Conservation (phyloP, 2,113 vertebrate species). For the Sylvia atricapilla region DNA sequence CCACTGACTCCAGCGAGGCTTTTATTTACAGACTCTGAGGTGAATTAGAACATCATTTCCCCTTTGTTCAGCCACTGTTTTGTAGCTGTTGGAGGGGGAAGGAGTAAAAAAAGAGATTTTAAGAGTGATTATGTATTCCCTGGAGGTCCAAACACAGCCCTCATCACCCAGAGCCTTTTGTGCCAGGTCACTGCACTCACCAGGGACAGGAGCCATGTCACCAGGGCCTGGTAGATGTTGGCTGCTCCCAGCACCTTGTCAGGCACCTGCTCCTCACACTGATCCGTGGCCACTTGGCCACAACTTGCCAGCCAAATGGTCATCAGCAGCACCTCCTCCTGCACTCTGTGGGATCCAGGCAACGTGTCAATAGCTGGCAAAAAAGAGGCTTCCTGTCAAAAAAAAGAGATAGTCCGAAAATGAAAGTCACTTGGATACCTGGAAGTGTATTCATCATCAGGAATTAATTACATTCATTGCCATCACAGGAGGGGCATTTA, state of each 20-base stretch:
- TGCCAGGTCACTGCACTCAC: constrained; percentile 52
- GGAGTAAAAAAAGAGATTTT: background rate
- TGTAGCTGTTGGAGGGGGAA: background rate
- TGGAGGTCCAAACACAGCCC: background rate
- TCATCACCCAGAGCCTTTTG: background rate
- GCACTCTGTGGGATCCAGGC: background rate
- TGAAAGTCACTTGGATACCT: background rate
- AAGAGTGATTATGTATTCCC: background rate
- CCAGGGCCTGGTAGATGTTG: constrained; percentile 62
- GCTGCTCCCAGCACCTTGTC: constrained; percentile 8
- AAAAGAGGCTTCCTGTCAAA: constrained; percentile 70
- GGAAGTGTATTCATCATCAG: background rate
- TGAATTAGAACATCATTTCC: background rate
- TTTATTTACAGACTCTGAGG: background rate
- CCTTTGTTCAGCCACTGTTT: background rate
- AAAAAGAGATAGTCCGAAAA: background rate
- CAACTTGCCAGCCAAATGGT: constrained; percentile 64
- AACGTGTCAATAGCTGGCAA: constrained; percentile 49
- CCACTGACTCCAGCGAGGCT: background rate
- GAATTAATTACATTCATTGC: background rate
- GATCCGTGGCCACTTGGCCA: constrained; percentile 39
- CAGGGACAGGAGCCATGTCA: constrained; percentile 76
- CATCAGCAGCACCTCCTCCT: constrained; percentile 59
- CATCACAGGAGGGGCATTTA: background rate
- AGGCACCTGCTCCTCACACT: background rate